These are phyloP conservation scores for Agraylea sexmaculata DNA, from an alignment of 1,140 invertebrate species.

Conservation along the genomic window DNA sequence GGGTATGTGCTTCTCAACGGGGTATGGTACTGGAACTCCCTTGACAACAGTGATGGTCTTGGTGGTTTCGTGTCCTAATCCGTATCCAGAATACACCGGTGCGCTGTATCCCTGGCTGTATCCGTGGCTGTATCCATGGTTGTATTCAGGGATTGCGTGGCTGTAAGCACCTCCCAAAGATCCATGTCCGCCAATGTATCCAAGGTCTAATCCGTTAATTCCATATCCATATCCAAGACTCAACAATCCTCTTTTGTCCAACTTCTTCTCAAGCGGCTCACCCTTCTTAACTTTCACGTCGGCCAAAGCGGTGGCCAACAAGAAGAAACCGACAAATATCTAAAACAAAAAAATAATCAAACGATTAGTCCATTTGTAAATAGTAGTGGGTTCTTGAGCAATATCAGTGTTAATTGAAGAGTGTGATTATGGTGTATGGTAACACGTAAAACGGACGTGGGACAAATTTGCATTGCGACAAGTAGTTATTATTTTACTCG, in stretches of 20 bases:
- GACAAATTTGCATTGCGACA: no score
- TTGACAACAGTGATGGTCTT: constrained; percentile 63
- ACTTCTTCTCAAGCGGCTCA: constrained; percentile 43
- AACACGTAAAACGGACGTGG: constrained; percentile 7
- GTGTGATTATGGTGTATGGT: not conserved
- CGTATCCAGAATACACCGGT: constrained; percentile 22
- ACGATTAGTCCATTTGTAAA: not conserved
- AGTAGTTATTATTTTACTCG: no score
- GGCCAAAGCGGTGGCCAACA: constrained; percentile 52
- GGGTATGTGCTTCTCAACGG: constrained; percentile 52
- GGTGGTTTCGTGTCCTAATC: constrained; percentile 44
- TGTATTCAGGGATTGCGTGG: constrained; percentile 23
- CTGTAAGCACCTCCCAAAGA: constrained; percentile 45
- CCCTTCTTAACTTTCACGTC: constrained; percentile 48
- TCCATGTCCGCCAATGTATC: constrained; percentile 55
- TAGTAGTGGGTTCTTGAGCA: constrained; percentile 10
- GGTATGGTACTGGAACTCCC: constrained; percentile 50
- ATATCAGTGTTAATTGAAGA: not conserved
- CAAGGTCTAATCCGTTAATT: constrained; percentile 45
- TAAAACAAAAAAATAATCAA: constrained; percentile 36
- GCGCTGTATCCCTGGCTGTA: constrained; percentile 13
- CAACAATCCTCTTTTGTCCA: constrained; percentile 48
- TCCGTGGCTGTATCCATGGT: constrained; percentile 20
- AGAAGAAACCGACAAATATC: constrained; percentile 57
- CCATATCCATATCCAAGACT: constrained; percentile 48